Percentiles rank a stretch among this genome's conserved stretches.
phyloP scores from a whole-genome alignment of 2,888 invertebrate genomes.

The Nezara viridula region DNA sequence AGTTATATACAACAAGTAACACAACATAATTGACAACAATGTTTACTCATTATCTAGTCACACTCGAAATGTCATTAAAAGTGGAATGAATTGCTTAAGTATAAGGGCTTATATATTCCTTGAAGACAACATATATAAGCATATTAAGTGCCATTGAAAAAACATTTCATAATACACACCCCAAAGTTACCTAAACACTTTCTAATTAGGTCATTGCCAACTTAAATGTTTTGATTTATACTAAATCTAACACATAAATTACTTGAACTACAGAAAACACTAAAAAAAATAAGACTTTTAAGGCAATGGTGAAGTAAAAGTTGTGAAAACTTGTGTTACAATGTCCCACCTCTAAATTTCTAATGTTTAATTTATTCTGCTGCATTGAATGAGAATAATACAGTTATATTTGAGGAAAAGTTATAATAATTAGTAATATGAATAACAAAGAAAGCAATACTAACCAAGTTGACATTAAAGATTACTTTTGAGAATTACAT shows the following conservation, averaged over 20 bases:
- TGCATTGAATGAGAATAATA: background rate
- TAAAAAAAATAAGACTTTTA: background rate
- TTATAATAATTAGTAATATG: background rate
- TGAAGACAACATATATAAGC: too few relatives aligned
- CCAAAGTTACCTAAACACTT: constrained; percentile 31
- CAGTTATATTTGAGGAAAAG: background rate
- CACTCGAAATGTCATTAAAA: too few relatives aligned
- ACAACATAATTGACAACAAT: too few relatives aligned
- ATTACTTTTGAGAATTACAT: constrained; percentile 36
- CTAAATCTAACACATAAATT: background rate
- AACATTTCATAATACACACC: background rate
- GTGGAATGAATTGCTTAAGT: too few relatives aligned
- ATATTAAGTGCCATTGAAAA: too few relatives aligned
- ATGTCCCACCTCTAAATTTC: background rate
- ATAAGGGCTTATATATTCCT: too few relatives aligned
- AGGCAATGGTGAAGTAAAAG: background rate
- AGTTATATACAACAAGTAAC: too few relatives aligned
- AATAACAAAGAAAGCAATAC: background rate
- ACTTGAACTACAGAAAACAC: background rate
- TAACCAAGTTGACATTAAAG: background rate
- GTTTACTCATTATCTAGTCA: too few relatives aligned
- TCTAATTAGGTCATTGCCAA: constrained; percentile 30
- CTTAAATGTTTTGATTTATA: background rate
- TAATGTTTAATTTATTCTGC: background rate
- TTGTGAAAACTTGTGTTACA: background rate